Percentiles rank a stretch among this genome's conserved stretches.
These are phyloP conservation scores for Oceanodroma tethys DNA, from an alignment of 2,113 vertebrate genomes.

Conservation along the genomic window DNA sequence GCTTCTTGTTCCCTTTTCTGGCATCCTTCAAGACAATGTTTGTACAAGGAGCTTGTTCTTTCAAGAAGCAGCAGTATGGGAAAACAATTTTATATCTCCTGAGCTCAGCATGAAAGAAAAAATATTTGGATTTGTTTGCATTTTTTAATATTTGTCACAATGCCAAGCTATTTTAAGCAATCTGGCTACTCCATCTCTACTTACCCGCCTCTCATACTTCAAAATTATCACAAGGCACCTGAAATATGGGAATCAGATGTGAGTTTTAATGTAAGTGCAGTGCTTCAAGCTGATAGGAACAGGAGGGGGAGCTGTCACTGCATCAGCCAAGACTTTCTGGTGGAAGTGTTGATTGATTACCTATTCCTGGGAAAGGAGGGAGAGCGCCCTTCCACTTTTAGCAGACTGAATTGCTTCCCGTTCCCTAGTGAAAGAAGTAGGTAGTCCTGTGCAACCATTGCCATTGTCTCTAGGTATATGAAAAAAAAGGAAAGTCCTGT, in stretches of 20 bases:
- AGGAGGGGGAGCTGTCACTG: background rate
- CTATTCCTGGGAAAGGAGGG: background rate
- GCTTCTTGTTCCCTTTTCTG: background rate
- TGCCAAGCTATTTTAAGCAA: constrained; percentile 42
- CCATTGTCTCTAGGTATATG: background rate
- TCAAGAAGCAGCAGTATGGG: constrained; percentile 1
- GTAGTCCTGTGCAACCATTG: background rate
- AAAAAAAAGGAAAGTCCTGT: background rate
- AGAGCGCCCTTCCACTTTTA: background rate
- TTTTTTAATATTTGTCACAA: constrained; percentile 32
- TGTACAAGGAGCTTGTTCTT: background rate
- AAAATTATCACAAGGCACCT: constrained; percentile 29
- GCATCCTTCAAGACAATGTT: background rate
- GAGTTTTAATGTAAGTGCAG: background rate
- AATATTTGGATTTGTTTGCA: constrained; percentile 27
- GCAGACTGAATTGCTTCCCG: background rate
- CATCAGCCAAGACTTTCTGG: background rate
- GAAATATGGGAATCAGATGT: constrained; percentile 35
- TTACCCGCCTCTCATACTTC: background rate
- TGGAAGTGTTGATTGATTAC: background rate
- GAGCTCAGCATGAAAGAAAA: constrained; percentile 16
- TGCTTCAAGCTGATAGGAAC: background rate
- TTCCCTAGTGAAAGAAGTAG: background rate
- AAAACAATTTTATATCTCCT: constrained; percentile 3
- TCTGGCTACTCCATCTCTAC: background rate